Evolutionary conservation across 2,888 invertebrate species (phyloP).

Genomic region (Chaetogeoica ovagalla): DNA sequence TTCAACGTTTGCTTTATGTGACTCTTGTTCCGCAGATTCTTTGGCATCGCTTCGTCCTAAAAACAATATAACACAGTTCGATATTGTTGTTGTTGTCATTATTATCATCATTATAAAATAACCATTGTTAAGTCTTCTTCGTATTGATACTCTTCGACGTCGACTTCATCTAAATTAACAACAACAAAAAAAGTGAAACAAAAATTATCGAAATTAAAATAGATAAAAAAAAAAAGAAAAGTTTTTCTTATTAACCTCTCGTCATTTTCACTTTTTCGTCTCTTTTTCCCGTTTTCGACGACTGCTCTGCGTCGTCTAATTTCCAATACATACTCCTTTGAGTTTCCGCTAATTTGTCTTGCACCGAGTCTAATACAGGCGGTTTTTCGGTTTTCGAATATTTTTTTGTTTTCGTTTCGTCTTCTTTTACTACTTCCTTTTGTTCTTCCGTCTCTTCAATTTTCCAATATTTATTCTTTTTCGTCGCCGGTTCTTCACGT

Average conservation of each 20-base stretch:
- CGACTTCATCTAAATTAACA: not conserved
- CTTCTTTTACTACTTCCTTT: conserved; percentile 51
- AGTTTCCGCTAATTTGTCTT: conserved; percentile 57
- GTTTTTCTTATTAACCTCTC: conserved; percentile 20
- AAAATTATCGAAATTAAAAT: not conserved
- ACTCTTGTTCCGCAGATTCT: conserved; percentile 75
- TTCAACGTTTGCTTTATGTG: conserved; percentile 80
- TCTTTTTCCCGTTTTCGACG: conserved; percentile 56
- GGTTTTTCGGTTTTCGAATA: conserved; percentile 57
- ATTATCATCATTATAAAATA: conserved; percentile 54
- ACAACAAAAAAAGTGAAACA: not conserved
- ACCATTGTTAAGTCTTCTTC: conserved; percentile 70
- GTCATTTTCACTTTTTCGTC: conserved; percentile 54
- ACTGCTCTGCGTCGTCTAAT: conserved; percentile 53
- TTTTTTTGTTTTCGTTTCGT: conserved; percentile 30
- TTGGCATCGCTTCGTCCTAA: conserved; percentile 74
- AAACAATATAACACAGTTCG: not conserved
- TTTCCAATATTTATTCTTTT: conserved; percentile 43
- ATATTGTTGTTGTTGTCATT: not conserved
- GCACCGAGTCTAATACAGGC: conserved; percentile 57
- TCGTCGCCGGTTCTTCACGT: not conserved
- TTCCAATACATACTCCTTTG: conserved; percentile 55
- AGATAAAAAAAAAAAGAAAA: not conserved
- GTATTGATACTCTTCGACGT: conserved; percentile 55
- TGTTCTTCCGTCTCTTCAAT: conserved; percentile 13